phyloP scores from a whole-genome alignment of 1,140 invertebrate genomes.

The Scaptomyza montana region DNA sequence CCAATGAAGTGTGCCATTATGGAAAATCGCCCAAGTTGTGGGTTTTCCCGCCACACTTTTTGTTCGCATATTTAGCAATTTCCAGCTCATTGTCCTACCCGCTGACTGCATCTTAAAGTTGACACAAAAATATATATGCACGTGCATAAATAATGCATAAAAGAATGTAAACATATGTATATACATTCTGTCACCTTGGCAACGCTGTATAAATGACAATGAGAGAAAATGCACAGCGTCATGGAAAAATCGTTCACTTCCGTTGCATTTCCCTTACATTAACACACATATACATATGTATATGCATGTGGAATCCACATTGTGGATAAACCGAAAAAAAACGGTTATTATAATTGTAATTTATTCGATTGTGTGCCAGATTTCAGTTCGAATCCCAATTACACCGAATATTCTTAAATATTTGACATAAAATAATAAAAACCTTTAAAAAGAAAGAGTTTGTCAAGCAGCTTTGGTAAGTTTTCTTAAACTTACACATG shows the following conservation, averaged over 20 bases:
- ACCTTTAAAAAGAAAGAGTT: too few relatives aligned
- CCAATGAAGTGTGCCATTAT: constrained; percentile 66
- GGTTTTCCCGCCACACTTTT: constrained; percentile 55
- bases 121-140: too few relatives aligned
- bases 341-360: constrained; percentile 1
- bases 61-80: constrained; percentile 51
- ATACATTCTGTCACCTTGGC: not conserved
- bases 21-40: constrained; percentile 62
- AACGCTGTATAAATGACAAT: constrained; percentile 8
- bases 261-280: not conserved
- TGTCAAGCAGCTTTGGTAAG: too few relatives aligned
- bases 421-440: too few relatives aligned
- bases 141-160: too few relatives aligned
- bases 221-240: constrained; percentile 8
- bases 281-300: not conserved
- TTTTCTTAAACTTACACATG: too few relatives aligned
- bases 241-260: constrained; percentile 14
- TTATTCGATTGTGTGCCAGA: not conserved
- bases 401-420: not conserved
- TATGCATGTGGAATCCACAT: too few relatives aligned
- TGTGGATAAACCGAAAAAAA: not conserved
- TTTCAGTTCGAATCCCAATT: not conserved
- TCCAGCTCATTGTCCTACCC: constrained; percentile 45
- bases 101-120: constrained; percentile 26
- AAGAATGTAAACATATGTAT: not conserved